Evolutionary conservation across 64 coral and sea anemone species (phyloP).

Genomic region (Cladopsammia gracilis): DNA sequence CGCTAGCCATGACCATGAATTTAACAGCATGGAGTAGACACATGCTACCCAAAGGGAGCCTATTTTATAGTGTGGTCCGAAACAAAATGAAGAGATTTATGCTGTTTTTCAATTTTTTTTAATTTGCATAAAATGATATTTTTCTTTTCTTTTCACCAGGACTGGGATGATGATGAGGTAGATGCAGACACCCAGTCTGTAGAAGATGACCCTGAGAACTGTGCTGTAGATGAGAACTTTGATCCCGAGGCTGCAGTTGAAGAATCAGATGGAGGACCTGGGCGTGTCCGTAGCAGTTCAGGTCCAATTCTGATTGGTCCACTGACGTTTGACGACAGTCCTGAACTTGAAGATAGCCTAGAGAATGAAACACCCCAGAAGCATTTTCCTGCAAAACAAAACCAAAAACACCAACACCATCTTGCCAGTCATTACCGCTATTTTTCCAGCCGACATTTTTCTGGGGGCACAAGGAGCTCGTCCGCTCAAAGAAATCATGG

Average conservation of each 20-base stretch:
- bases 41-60: no score
- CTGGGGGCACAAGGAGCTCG: conserved; percentile 70
- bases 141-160: conserved; percentile 11
- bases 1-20: no score
- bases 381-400: conserved; percentile 28
- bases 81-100: no score
- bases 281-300: conserved; percentile 69
- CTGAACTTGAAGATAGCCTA: conserved; percentile 42
- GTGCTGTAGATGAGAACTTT: conserved; percentile 97
- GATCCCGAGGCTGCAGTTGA: conserved; percentile 86
- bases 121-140: no score
- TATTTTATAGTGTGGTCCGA: no score
- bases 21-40: no score
- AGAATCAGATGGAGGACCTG: conserved; percentile 59
- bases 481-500: conserved; percentile 68
- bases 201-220: conserved; percentile 88
- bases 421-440: conserved; percentile 93
- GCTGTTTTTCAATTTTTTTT: no score
- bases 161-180: conserved; percentile 82
- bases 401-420: conserved; percentile 74
- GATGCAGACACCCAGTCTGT: conserved; percentile 66
- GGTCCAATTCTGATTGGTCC: conserved; percentile 93
- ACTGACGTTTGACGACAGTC: conserved; percentile 87
- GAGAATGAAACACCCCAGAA: conserved; percentile 34
- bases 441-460: conserved; percentile 95